Evolutionary conservation across 2,113 vertebrate species (phyloP), one percentile per base, ranked within the genome.

Genomic region (Oxygymnocypris stewartii): DNA sequence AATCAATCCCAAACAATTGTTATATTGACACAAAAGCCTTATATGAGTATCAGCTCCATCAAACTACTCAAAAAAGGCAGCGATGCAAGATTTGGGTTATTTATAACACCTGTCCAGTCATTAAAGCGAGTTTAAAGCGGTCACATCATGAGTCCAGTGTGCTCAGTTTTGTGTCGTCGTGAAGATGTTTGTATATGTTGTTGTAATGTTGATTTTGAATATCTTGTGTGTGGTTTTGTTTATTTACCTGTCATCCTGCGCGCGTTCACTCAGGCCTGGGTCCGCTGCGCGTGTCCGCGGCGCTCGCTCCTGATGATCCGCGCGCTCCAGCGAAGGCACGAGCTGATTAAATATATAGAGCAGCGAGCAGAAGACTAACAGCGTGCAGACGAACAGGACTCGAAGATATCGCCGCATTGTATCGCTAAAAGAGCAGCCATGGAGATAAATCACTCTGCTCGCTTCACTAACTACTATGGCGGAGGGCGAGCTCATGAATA

Each of bases 371-470:
- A 97, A 91, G 20, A 94, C 94, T 37, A 96, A 91, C 13, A 92
- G 87, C 88, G 94, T 78, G 88, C 95, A 96, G 63, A 96, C 92
- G 82, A 95, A 88, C 85, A 95, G 94, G 81, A 95, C 84, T 51
- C 95, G 95, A 82, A 93, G 89, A 83, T 95, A 94, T 57, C 96
- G 95, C 94, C 96, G 95, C 96, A 97, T 97, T 88, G 92, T 95
- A 2, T 3, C 4, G 1, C 3, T 8, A 73, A 40, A 9, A 23
- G 0, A 28, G 71, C 35, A 47, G 65, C 74, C 49, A 49, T 84
- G 63, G 54, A 63, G 25, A 13, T 44, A 8, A 82, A 75, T 83
- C 89, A 73, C 76, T 23, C 40, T 49, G 12, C 20, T 18, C 44
- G 9, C 6, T n/a, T 42, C 35, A 79, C 37, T 42, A 47, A 44